Base-by-base conservation (phyloP, 2,113 vertebrate genomes). In the Sinocyclocheilus anshuiensis region DNA sequence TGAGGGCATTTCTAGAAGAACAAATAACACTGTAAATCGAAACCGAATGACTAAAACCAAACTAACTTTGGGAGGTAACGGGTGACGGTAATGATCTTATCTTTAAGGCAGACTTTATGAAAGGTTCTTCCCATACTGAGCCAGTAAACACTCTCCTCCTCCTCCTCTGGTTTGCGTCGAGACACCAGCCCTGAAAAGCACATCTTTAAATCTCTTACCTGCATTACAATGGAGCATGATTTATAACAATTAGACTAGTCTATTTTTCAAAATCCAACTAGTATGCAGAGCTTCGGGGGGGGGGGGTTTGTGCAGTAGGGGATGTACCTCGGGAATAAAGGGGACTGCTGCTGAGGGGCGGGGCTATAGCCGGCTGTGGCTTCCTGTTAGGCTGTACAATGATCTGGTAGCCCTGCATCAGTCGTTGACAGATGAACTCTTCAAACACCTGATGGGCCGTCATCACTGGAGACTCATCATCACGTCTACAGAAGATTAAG, bases 331-430 rank as follows among this genome's bases (percentile, higher is more conserved):
- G 92, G 83, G 96, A 96, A 91, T 99, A 99, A 6, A 98, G 95
- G 0, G 98, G 98, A 36, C 98, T 99, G 93, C 98, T 99, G 93
- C 97, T 98, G 18, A 99, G 96, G 0, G 97, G 97, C 0, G 97
- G 96, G 0, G 96, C 96, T 82, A 94, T 92, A 0, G 93, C 45
- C 0, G 97, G 91, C 50, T 74, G 92, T 0, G 95, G 42, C 42
- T 97, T 98, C 91, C 95, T 96, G 5, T 96, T 97, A 71, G 96
- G 84, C 69, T 97, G 98, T 89, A 99, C 97, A 18, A 99, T 99
- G 75, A 99, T 97, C 88, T 99, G 98, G 90, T 99, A 99, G 36
- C 98, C 98, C 90, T 99, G 98, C 98, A 99, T 99, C 89, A 99
- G 94, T 6, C 98, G 95, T 93, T 99, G 98, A 86, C 97, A 99